phyloP scores from a whole-genome alignment of 2,888 invertebrate genomes.

The Ophraella communa region DNA sequence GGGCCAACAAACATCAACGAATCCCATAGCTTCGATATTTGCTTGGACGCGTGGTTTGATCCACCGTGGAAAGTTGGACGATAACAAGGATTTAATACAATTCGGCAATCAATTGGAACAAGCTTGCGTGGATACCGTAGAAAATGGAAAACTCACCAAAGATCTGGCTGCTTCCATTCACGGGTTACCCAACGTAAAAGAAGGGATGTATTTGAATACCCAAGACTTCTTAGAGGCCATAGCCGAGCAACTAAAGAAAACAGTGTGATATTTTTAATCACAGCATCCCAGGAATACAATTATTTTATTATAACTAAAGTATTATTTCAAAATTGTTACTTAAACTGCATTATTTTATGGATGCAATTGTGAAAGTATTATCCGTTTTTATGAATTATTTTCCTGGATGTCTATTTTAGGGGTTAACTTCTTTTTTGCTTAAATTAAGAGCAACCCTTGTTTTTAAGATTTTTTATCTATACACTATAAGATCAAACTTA shows the following conservation, averaged over 20 bases:
- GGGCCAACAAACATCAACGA: conserved; percentile 86
- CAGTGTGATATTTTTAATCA: conserved; percentile 13
- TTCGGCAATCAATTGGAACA: conserved; percentile 79
- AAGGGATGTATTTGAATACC: conserved; percentile 82
- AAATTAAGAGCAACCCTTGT: not conserved
- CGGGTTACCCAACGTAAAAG: conserved; percentile 80
- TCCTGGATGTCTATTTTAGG: not conserved
- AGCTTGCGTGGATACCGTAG: conserved; percentile 83
- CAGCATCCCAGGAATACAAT: not conserved
- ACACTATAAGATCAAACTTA: not conserved
- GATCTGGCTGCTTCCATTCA: conserved; percentile 84
- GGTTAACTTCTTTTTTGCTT: not conserved
- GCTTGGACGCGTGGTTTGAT: conserved; percentile 88
- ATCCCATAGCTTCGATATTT: conserved; percentile 90
- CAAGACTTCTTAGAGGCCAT: conserved; percentile 87
- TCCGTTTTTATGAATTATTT: not conserved
- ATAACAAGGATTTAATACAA: conserved; percentile 73
- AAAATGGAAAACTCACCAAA: conserved; percentile 86
- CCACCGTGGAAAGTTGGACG: conserved; percentile 83
- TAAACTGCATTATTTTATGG: too few species aligned
- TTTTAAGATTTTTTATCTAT: not conserved
- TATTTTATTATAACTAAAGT: not conserved
- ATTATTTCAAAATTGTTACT: not conserved
- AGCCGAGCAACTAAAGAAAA: conserved; percentile 71
- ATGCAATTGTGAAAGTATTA: too few species aligned